Evolutionary conservation across 2,888 invertebrate species (phyloP), one percentile per base, ranked within the genome.

Genomic region (Corbicula japonica): DNA sequence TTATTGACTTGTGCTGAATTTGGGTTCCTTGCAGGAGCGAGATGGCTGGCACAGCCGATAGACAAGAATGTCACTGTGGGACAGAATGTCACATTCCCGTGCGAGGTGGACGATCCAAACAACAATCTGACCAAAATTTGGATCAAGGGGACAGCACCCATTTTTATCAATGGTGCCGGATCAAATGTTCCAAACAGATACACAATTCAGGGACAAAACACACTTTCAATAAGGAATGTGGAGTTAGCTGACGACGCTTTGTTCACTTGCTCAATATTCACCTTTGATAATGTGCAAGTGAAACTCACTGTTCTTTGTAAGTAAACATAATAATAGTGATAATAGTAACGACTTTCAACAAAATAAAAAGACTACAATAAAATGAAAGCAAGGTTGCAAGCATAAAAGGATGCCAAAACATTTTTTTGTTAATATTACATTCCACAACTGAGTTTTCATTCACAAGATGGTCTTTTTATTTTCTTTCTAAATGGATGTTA

Each of bases 261-360:
- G 8, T 89, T 79, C 56, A 79, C 82, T 3, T 89, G 89, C 70
- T 72, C 62, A 44, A 76, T 85, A n/a, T 80, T 80, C 63, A 70
- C 70, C 70, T 82, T 83, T 68, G 86, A 80, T 46, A 30, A 70
- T 12, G 82, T 71, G 8, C 68, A 85, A 44, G 87, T 85, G 3
- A 78, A 73, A 61, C 62, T 87, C 10, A 86, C 83, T 48, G 87
- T 87, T 41, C 66, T 83, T 65, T 75, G 88, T 88, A 83, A 85
- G 86, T 84, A 58, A 32, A 60, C 0, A 6, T 26, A 18, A n/a
- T n/a, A n/a, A n/a, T n/a, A n/a, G n/a, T n/a, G n/a, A n/a, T n/a
- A n/a, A n/a, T n/a, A n/a, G n/a, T n/a, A n/a, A n/a, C n/a, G n/a
- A n/a, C n/a, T n/a, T n/a, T n/a, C n/a, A n/a, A n/a, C n/a, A n/a